Evolutionary conservation across 1,140 invertebrate species (phyloP).

Genomic region (Temnothorax longispinosus): DNA sequence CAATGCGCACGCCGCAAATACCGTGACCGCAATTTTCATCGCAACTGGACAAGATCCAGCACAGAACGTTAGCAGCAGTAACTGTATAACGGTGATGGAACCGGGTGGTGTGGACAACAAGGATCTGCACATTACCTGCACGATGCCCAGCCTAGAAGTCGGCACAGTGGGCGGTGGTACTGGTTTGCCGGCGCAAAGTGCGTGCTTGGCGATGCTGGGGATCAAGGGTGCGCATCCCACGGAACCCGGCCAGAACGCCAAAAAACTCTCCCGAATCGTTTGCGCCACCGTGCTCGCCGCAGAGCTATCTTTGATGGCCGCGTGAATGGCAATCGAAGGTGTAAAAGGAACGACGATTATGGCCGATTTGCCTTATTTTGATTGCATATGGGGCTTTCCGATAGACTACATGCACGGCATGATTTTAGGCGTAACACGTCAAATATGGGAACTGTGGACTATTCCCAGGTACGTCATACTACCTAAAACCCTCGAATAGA

Average conservation of each 20-base stretch:
- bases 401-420: too few relatives aligned
- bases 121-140: conserved; percentile 97
- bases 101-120: conserved; percentile 91
- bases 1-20: conserved; percentile 99
- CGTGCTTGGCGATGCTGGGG: conserved; percentile 96
- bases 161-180: conserved; percentile 99
- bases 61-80: conserved; percentile 98
- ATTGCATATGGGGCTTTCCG: too few relatives aligned
- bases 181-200: conserved; percentile 95
- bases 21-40: conserved; percentile 99
- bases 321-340: conserved; percentile 80
- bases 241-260: conserved; percentile 94
- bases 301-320: conserved; percentile 99
- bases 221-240: conserved; percentile 91
- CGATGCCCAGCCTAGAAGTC: conserved; percentile 99
- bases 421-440: too few relatives aligned
- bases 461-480: too few relatives aligned
- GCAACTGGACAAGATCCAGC: conserved; percentile 99
- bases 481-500: too few relatives aligned
- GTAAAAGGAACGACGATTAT: too few relatives aligned
- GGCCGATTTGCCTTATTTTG: too few relatives aligned
- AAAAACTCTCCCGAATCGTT: conserved; percentile 95
- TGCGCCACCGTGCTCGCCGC: conserved; percentile 98
- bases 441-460: too few relatives aligned
- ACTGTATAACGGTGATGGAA: conserved; percentile 98